Base-by-base conservation (phyloP, 2,797 vertebrate species). In the Erpetoichthys calabaricus region DNA sequence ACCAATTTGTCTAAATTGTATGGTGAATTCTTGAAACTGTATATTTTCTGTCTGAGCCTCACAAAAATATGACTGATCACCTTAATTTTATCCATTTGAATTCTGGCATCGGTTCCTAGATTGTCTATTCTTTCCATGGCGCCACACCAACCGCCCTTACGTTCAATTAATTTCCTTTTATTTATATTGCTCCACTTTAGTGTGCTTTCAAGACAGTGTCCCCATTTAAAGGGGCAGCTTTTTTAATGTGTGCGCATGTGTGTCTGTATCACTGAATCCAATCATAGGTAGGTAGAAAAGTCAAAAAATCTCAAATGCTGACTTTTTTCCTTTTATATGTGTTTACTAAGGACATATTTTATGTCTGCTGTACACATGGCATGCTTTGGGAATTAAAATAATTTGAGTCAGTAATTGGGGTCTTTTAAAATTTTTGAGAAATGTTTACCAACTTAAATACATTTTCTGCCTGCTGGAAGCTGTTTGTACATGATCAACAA, bases 41-140 rank as follows among this genome's bases (percentile, higher is more conserved):
- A 83, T 84, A 86, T 80, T 85, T 85, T 84, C 81, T 82, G 86
- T 82, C 87, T 89, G 86, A 88, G 81, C 76, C 78, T 74, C 80
- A 77, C 72, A 71, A 75, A 25, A 87, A 86, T 84, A 82, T 89
- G 88, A 89, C 80, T 68, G 78, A 86, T 87, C 80, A 71, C 80
- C 79, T 70, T 67, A 66, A 76, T 65, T 73, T 77, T 78, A 77
- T 75, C 70, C 79, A 81, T 84, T 75, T 80, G 60, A 62, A 75
- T 74, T 72, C 75, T 89, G 89, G 89, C 81, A 70, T 58, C 47
- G 43, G 77, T 79, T 75, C 84, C 73, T 70, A 80, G 80, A 78
- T 80, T 84, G 77, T 82, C 75, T 78, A 73, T 80, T 80, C 73
- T 77, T 77, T 80, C 75, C 65, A 63, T 67, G 76, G 86, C 75